Conservation (phyloP, 1,140 invertebrate genomes). For the Elysia chlorotica region DNA sequence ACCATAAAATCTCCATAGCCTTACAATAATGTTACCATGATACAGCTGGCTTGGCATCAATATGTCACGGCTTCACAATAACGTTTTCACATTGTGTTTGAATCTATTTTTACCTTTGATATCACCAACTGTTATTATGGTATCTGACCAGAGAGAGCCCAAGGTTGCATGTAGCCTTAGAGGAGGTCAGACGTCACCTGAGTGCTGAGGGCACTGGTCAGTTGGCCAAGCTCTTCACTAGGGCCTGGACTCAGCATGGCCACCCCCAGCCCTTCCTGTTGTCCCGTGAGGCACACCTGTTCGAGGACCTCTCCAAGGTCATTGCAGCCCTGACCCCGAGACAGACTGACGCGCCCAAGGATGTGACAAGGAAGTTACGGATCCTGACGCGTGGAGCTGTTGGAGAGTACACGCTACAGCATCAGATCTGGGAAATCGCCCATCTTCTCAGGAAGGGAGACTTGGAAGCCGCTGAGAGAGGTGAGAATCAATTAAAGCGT, state of each 20-base stretch:
- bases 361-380: slow-evolving; percentile 24
- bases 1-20: no score
- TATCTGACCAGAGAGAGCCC: neutral
- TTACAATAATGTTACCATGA: no score
- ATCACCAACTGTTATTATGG: no score
- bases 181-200: slow-evolving; percentile 28
- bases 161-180: slow-evolving; percentile 1
- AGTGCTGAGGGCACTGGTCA: slow-evolving; percentile 30
- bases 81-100: no score
- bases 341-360: slow-evolving; percentile 1
- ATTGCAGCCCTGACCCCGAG: neutral
- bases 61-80: no score
- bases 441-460: neutral
- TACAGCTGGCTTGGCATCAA: no score
- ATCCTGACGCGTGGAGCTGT: slow-evolving; percentile 1
- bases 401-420: neutral
- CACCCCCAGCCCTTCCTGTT: slow-evolving; percentile 41
- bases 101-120: no score
- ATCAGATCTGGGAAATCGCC: neutral
- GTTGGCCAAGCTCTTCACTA: slow-evolving; percentile 31
- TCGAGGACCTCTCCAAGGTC: neutral
- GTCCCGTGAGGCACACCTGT: slow-evolving; percentile 26
- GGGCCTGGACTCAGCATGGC: slow-evolving; percentile 38
- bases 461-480: slow-evolving; percentile 12
- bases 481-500: no score